Evolutionary conservation across 2,797 vertebrate species (phyloP).

Genomic region (Sardinella longiceps): DNA sequence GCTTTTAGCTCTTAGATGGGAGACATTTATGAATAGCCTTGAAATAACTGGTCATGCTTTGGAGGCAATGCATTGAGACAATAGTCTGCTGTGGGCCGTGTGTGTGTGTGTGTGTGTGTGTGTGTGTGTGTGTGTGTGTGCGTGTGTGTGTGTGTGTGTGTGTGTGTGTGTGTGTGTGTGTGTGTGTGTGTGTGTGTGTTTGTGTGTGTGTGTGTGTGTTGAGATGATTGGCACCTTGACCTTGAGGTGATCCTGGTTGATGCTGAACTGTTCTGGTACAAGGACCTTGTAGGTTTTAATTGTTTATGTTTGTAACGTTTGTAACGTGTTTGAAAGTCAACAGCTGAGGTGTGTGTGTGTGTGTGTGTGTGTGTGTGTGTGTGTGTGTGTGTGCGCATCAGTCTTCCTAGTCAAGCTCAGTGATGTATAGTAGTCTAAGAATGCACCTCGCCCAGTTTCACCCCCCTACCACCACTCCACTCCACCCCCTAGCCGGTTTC

Average conservation of each 20-base stretch:
- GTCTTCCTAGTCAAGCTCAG: constrained; percentile 37
- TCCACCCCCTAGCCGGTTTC: constrained; percentile 55
- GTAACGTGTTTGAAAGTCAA: neutral
- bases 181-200: too few species aligned
- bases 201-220: too few species aligned
- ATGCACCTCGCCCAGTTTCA: constrained; percentile 71
- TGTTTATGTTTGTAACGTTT: neutral
- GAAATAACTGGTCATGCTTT: neutral
- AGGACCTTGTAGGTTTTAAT: neutral
- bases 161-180: too few species aligned
- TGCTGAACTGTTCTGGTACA: neutral
- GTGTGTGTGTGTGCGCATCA: constrained; percentile 27
- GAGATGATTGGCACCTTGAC: neutral
- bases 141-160: too few species aligned
- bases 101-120: too few species aligned
- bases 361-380: constrained; percentile 29
- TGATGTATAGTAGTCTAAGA: constrained; percentile 57
- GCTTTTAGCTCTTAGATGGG: neutral
- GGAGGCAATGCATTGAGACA: neutral
- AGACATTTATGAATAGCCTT: neutral
- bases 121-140: too few species aligned
- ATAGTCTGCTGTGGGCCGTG: neutral
- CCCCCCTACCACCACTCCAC: constrained; percentile 26
- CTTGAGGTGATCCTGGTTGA: too few species aligned
- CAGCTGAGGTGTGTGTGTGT: constrained; percentile 20